A percentile compares a stretch with the other conserved stretches of the same genome.
phyloP scores from a whole-genome alignment of 2,113 vertebrate genomes.

The Lanius collurio region DNA sequence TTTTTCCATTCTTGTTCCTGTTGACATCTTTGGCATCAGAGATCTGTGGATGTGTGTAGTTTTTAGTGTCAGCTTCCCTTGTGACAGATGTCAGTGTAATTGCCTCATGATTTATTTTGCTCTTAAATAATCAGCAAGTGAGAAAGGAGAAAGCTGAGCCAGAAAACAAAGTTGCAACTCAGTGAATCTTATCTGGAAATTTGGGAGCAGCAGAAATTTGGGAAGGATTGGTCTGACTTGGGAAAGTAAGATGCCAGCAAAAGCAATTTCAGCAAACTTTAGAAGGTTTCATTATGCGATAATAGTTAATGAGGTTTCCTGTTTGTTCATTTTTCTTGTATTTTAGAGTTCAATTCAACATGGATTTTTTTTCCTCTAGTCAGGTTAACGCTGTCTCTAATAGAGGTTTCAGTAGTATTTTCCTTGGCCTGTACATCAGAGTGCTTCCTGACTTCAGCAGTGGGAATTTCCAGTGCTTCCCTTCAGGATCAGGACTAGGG shows the following conservation, averaged over 20 bases:
- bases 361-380: not conserved
- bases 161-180: not conserved
- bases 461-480: not conserved
- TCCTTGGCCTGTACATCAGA: not conserved
- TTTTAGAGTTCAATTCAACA: not conserved
- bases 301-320: not conserved
- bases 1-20: accelerated
- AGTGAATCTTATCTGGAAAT: not conserved
- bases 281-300: not conserved
- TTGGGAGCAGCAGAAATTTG: not conserved
- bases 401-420: not conserved
- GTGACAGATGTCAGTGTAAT: not conserved
- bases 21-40: not conserved
- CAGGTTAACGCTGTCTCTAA: not conserved
- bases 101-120: not conserved
- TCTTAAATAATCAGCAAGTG: not conserved
- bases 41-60: not conserved
- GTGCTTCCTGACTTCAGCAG: not conserved
- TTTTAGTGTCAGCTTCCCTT: not conserved
- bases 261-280: not conserved
- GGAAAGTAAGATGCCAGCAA: not conserved
- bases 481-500: not conserved
- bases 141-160: not conserved
- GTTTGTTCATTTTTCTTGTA: not conserved
- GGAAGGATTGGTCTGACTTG: not conserved